These are phyloP conservation scores for Rhamnusium bicolor DNA, from an alignment of 2,888 invertebrate species.

Conservation along the genomic window DNA sequence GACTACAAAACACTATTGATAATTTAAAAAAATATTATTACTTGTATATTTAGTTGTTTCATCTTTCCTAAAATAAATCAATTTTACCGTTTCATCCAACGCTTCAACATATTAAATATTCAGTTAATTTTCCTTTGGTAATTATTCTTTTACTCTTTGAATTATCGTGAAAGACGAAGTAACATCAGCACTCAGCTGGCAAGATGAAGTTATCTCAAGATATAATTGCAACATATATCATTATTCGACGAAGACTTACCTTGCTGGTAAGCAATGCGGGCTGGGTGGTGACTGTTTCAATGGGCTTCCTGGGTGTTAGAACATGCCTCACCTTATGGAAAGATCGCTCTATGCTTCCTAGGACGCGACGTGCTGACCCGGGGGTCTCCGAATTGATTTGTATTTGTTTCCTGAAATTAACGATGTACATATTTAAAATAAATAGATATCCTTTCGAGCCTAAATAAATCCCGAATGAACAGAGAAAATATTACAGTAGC, in stretches of 20 bases:
- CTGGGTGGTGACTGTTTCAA: constrained; percentile 58
- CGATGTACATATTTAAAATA: not conserved
- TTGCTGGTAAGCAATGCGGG: constrained; percentile 72
- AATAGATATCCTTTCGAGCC: no score
- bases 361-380: constrained; percentile 75
- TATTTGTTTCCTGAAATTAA: constrained; percentile 31
- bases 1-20: no score
- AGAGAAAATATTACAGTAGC: no score
- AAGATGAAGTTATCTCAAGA: constrained; percentile 40
- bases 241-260: constrained; percentile 62
- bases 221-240: constrained; percentile 24
- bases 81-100: no score
- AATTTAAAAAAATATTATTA: no score
- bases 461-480: no score
- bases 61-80: no score
- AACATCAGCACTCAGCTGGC: not conserved
- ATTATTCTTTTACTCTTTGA: not conserved
- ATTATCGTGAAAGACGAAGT: not conserved
- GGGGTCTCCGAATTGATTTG: constrained; percentile 62
- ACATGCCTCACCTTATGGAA: constrained; percentile 79
- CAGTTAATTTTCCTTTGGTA: not conserved
- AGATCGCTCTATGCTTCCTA: constrained; percentile 81
- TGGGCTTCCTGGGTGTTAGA: constrained; percentile 76
- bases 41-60: no score
- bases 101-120: no score